Evolutionary conservation across 2,113 vertebrate species (phyloP).

Genomic region (Vimba vimba): DNA sequence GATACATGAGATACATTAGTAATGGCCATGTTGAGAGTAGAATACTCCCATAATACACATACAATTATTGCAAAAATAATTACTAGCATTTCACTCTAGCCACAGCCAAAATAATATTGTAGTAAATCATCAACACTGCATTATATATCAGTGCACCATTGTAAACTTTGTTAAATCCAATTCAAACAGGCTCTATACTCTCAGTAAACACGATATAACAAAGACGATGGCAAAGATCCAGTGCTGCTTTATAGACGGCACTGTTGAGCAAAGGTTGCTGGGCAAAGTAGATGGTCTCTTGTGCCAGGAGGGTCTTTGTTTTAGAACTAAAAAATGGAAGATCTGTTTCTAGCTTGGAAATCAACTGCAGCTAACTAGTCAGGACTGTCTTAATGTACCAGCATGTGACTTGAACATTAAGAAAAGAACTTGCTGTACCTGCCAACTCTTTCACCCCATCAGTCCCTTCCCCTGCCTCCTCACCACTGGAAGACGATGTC

Average conservation of each 20-base stretch:
- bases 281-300: constrained; percentile 16
- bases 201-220: constrained; percentile 4
- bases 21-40: neutral
- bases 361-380: constrained; percentile 16
- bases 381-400: neutral
- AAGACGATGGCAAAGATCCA: constrained; percentile 31
- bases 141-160: neutral
- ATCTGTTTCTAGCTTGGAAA: constrained; percentile 12
- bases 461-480: constrained; percentile 50
- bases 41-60: neutral
- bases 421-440: constrained; percentile 75
- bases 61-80: neutral
- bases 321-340: neutral
- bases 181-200: neutral
- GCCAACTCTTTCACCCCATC: constrained; percentile 65
- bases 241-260: constrained; percentile 11
- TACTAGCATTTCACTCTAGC: neutral
- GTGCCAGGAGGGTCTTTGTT: constrained; percentile 38
- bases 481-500: constrained; percentile 37
- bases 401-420: neutral
- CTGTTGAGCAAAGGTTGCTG: constrained; percentile 37
- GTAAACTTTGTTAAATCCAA: neutral
- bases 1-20: neutral
- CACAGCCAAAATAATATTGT: neutral
- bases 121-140: neutral